Percentiles rank a stretch among this genome's conserved stretches.
phyloP scores from a whole-genome alignment of 1,140 invertebrate genomes.

The Spodoptera frugiperda region DNA sequence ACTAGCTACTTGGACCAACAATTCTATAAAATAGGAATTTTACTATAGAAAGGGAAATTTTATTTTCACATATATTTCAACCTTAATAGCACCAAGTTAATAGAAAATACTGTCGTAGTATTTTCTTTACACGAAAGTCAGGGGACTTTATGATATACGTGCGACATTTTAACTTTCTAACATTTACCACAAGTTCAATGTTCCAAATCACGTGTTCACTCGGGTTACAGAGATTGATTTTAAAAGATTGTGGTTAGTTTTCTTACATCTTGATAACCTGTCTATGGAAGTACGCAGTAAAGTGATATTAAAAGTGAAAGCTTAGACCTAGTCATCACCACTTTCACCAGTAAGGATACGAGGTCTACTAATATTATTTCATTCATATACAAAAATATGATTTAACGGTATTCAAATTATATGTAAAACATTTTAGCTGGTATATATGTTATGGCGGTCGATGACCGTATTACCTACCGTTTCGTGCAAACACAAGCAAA shows the following conservation, averaged over 20 bases:
- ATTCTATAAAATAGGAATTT: no score
- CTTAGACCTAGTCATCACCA: conserved; percentile 2
- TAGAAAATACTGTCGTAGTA: conserved; percentile 12
- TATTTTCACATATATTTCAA: no score
- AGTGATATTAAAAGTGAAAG: conserved; percentile 22
- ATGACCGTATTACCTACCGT: conserved; percentile 60
- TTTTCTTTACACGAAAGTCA: conserved; percentile 20
- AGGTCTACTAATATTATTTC: neutral
- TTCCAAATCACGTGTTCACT: conserved; percentile 24
- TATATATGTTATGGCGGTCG: conserved; percentile 51
- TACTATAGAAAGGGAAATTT: no score
- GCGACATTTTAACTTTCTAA: conserved; percentile 32
- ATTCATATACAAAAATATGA: conserved; percentile 4
- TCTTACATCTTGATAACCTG: conserved; percentile 22
- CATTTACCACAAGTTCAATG: conserved; percentile 12
- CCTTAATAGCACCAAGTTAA: neutral
- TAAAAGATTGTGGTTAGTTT: conserved; percentile 13
- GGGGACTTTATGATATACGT: conserved; percentile 27
- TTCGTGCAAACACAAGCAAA: conserved; percentile 67
- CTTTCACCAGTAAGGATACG: conserved; percentile 14
- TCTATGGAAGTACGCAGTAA: neutral
- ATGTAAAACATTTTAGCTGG: conserved; percentile 15
- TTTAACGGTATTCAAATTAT: neutral
- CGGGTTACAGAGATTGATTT: conserved; percentile 8
- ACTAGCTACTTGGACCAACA: no score